A percentile compares a stretch with the other conserved stretches of the same genome.
These are phyloP conservation scores for Malurus alboscapulatus DNA, from an alignment of 2,113 vertebrate genomes.

Conservation along the genomic window DNA sequence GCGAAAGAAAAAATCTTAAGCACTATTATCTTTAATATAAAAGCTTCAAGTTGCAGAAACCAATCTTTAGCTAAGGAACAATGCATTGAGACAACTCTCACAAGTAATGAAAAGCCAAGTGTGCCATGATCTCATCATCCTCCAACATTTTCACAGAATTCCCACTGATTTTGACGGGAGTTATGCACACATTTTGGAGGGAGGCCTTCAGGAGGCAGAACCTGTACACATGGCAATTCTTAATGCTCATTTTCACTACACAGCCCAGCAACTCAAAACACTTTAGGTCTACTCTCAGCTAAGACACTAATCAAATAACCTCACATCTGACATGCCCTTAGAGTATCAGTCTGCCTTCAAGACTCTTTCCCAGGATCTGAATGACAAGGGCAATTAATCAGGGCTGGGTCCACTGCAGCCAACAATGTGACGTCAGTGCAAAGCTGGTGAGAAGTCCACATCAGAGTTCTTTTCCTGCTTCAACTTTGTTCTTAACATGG, in stretches of 20 bases:
- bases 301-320: not conserved
- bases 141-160: not conserved
- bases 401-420: not conserved
- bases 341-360: not conserved
- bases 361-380: slow-evolving; percentile 45
- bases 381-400: slow-evolving; percentile 49
- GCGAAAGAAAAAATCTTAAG: not conserved
- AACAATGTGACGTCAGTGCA: not conserved
- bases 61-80: not conserved
- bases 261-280: not conserved
- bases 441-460: not conserved
- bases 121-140: not conserved
- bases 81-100: not conserved
- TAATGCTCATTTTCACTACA: not conserved
- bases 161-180: not conserved
- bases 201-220: not conserved
- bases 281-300: not conserved
- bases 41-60: not conserved
- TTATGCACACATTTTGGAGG: not conserved
- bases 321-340: not conserved
- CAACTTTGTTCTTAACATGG: not conserved
- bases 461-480: not conserved
- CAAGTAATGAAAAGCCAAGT: not conserved
- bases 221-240: not conserved
- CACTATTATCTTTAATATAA: not conserved